phyloP scores from a whole-genome alignment of 2,888 invertebrate species.

The Melinopterus prodromus region DNA sequence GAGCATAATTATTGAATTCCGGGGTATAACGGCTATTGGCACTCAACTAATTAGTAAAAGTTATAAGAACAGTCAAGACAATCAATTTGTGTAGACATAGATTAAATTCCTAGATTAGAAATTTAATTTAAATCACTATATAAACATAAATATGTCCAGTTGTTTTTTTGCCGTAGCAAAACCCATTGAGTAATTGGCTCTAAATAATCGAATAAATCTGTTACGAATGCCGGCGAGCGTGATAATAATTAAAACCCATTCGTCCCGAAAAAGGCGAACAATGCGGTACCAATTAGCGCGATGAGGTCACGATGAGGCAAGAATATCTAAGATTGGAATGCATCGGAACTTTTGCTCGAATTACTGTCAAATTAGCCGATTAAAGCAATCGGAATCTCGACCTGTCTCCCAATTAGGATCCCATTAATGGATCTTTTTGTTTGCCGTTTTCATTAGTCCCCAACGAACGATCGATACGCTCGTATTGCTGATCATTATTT shows the following conservation, averaged over 20 bases:
- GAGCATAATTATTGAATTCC: too few species aligned
- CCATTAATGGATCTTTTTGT: slow-evolving; percentile 17
- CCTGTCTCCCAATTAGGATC: slow-evolving; percentile 24
- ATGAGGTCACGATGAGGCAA: slow-evolving; percentile 27
- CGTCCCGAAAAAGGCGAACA: slow-evolving; percentile 33
- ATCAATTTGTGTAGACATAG: too few species aligned
- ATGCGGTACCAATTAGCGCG: slow-evolving; percentile 35
- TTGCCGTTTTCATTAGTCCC: not conserved
- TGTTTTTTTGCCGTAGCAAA: not conserved
- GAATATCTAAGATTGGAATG: slow-evolving; percentile 38
- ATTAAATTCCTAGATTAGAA: too few species aligned
- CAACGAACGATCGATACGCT: not conserved
- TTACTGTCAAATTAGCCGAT: slow-evolving; percentile 57
- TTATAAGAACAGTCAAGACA: too few species aligned
- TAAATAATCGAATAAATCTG: not conserved
- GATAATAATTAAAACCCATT: slow-evolving; percentile 36
- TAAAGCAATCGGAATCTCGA: slow-evolving; percentile 53
- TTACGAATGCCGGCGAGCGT: slow-evolving; percentile 21
- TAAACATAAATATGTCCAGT: not conserved
- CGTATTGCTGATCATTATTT: not conserved
- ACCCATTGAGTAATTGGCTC: not conserved
- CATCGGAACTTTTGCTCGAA: slow-evolving; percentile 41
- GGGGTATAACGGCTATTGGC: too few species aligned
- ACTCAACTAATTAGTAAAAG: too few species aligned
- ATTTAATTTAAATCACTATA: too few species aligned